Percentiles rank a stretch among this genome's conserved stretches.
phyloP scores from a whole-genome alignment of 2,797 vertebrate species.

The Triplophysa bombifrons region DNA sequence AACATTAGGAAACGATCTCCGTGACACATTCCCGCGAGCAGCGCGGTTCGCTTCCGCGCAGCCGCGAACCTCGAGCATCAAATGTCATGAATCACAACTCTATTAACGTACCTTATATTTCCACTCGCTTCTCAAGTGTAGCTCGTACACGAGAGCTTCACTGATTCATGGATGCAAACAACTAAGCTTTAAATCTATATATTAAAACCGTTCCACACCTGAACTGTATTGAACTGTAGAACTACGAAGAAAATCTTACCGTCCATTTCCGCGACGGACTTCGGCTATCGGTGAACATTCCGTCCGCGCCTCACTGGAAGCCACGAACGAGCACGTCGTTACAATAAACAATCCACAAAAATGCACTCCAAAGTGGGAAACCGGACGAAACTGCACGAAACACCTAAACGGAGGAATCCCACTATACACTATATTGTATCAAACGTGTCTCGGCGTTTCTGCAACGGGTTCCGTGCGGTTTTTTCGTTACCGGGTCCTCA shows the following conservation, averaged over 20 bases:
- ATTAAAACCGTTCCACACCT: neutral
- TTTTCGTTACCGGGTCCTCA: slow-evolving; percentile 66
- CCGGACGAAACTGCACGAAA: neutral
- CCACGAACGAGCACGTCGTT: slow-evolving; percentile 44
- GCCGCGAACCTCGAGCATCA: neutral
- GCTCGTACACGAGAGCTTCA: neutral
- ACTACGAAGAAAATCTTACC: slow-evolving; percentile 61
- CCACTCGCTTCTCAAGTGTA: neutral
- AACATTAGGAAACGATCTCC: slow-evolving; percentile 5
- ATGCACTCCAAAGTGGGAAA: neutral
- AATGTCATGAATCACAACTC: neutral
- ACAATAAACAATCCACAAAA: slow-evolving; percentile 29
- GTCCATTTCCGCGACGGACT: slow-evolving; percentile 54
- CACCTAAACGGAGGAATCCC: neutral
- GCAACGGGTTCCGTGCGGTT: slow-evolving; percentile 56
- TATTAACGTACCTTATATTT: neutral
- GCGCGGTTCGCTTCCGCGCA: neutral
- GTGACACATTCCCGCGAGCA: neutral
- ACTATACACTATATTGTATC: no score
- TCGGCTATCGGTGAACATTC: slow-evolving; percentile 38
- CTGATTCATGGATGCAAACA: neutral
- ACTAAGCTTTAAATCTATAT: neutral
- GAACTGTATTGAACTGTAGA: no score
- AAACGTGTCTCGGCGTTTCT: slow-evolving; percentile 16
- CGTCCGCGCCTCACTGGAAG: slow-evolving; percentile 53